A percentile compares a stretch with the other conserved stretches of the same genome.
phyloP scores from a whole-genome alignment of 2,888 invertebrate genomes.

The Pyrgus malvae region DNA sequence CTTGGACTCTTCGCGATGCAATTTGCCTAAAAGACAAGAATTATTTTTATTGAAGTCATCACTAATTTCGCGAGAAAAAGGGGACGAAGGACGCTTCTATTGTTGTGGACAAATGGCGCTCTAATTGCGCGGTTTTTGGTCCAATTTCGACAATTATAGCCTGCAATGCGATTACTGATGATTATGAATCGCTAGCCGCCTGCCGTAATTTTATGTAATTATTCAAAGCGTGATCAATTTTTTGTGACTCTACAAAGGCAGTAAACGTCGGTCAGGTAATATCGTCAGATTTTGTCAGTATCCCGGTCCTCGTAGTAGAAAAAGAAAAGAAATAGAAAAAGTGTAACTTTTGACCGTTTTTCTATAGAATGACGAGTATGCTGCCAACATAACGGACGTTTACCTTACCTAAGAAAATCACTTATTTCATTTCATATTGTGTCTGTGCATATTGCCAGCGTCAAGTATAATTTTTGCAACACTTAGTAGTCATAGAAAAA shows the following conservation, averaged over 20 bases:
- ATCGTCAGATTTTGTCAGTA: no score
- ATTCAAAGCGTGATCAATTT: not conserved
- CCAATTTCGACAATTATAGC: slow-evolving; percentile 56
- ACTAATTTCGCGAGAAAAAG: slow-evolving; percentile 76
- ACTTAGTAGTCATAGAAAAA: no score
- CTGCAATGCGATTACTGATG: slow-evolving; percentile 49
- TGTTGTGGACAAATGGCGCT: slow-evolving; percentile 75
- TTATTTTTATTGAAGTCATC: slow-evolving; percentile 83
- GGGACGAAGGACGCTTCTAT: slow-evolving; percentile 55
- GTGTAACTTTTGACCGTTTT: no score
- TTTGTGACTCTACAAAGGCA: not conserved
- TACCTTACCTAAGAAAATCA: no score
- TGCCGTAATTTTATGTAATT: not conserved
- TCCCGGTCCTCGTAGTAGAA: no score
- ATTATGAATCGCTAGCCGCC: slow-evolving; percentile 40
- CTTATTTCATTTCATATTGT: no score
- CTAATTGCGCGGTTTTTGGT: slow-evolving; percentile 73
- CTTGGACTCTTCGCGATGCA: slow-evolving; percentile 80
- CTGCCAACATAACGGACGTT: no score
- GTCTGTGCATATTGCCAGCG: no score
- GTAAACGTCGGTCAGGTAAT: no score
- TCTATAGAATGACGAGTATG: no score
- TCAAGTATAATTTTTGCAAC: no score
- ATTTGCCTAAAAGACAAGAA: slow-evolving; percentile 82
- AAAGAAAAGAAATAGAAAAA: no score